Evolutionary conservation across 2,888 invertebrate species (phyloP).

Genomic region (Caprella mutica): DNA sequence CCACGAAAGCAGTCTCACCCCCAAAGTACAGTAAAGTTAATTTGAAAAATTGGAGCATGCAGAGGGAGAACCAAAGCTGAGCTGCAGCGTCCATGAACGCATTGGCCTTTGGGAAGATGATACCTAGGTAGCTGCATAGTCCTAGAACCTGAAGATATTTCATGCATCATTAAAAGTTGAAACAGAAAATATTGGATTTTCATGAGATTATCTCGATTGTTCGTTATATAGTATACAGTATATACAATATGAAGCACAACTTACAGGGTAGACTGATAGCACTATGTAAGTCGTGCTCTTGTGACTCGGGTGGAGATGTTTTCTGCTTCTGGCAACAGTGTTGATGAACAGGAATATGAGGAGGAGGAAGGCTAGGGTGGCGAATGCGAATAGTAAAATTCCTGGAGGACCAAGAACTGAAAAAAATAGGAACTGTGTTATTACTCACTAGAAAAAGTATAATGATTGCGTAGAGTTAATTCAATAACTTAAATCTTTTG

Average conservation of each 20-base stretch:
- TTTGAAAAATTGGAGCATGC: conserved; percentile 30
- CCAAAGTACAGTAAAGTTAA: conserved; percentile 28
- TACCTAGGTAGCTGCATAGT: conserved; percentile 24
- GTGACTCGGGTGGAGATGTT: conserved; percentile 1
- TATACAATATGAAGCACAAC: not conserved
- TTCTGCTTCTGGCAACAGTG: conserved; percentile 10
- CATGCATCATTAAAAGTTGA: not conserved
- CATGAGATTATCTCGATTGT: not conserved
- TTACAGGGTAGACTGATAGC: conserved; percentile 28
- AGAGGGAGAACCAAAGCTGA: conserved; percentile 27
- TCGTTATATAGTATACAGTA: not conserved
- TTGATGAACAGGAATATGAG: conserved; percentile 16
- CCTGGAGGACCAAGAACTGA: conserved; percentile 21
- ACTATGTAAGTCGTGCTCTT: conserved; percentile 19
- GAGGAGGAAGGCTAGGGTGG: conserved; percentile 13
- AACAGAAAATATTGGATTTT: not conserved
- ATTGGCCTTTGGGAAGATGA: conserved; percentile 30
- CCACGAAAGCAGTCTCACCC: conserved; percentile 23
- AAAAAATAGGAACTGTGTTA: not conserved
- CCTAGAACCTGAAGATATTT: conserved; percentile 18
- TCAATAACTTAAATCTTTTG: too few species aligned
- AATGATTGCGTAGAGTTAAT: too few species aligned
- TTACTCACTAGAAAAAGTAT: too few species aligned
- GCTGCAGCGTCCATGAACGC: conserved; percentile 23
- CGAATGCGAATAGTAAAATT: conserved; percentile 17